These are phyloP conservation scores for Calidris pugnax DNA, from an alignment of 2,113 vertebrate species.

Conservation along the genomic window DNA sequence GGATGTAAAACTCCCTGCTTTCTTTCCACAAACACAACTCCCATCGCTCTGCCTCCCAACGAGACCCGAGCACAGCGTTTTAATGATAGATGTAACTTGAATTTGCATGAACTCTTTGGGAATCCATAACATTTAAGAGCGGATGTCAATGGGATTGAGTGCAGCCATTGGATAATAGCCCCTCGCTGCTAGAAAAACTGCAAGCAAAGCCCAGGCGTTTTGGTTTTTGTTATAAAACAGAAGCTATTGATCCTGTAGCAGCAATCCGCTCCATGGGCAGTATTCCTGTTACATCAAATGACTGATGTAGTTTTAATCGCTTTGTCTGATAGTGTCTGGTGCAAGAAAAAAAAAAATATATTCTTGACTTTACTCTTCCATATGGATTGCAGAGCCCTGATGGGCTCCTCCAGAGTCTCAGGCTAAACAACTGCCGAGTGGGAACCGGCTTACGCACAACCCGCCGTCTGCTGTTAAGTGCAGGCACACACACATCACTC, in stretches of 20 bases:
- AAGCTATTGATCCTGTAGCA: conserved; percentile 13
- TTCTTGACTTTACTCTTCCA: background rate
- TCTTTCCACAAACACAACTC: fast-evolving
- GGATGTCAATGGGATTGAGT: background rate
- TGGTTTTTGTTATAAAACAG: background rate
- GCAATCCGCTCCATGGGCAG: background rate
- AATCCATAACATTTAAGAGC: background rate
- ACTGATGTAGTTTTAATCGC: conserved; percentile 4
- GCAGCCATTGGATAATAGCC: background rate
- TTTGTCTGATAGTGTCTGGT: background rate
- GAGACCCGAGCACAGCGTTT: background rate
- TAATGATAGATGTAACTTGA: background rate
- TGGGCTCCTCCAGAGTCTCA: background rate
- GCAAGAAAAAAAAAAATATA: background rate
- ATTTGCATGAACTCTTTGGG: background rate
- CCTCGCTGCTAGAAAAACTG: background rate
- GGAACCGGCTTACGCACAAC: background rate
- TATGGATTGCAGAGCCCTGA: background rate
- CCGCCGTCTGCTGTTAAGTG: background rate
- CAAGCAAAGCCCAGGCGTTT: background rate
- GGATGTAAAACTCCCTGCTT: background rate
- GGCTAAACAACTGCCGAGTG: background rate
- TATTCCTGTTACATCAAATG: background rate
- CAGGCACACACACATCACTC: background rate
- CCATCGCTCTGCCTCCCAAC: background rate